These are phyloP conservation scores for Equus quagga DNA, from an alignment of 2,113 vertebrate species.

Conservation along the genomic window DNA sequence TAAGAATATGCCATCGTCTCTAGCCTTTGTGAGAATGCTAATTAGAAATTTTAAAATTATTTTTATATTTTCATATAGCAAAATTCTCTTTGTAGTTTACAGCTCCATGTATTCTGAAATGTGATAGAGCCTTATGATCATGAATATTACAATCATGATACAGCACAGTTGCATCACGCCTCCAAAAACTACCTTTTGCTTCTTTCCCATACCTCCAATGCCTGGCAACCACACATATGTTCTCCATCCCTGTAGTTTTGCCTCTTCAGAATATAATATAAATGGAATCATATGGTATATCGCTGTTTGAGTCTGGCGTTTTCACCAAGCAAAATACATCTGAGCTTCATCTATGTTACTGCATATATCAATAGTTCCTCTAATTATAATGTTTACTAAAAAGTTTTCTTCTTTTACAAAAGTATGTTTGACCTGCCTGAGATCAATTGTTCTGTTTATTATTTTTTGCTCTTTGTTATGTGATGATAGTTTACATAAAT, in stretches of 20 bases:
- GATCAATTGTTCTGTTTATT: neutral
- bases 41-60: neutral
- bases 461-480: neutral
- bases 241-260: neutral
- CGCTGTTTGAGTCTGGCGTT: neutral
- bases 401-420: neutral
- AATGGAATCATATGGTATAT: neutral
- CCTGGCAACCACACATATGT: neutral
- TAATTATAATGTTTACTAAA: neutral
- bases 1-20: neutral
- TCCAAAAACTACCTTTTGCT: neutral
- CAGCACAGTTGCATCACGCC: neutral
- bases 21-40: neutral
- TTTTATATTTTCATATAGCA: neutral
- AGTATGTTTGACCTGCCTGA: neutral
- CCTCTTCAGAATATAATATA: neutral
- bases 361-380: neutral
- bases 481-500: neutral
- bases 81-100: neutral
- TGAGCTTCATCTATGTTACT: neutral
- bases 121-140: neutral
- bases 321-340: neutral
- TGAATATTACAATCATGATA: neutral
- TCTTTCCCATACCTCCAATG: neutral
- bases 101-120: neutral